Evolutionary conservation across 2,797 vertebrate genomes (phyloP), one percentile per base, ranked within the genome.

Genomic region (Alectoris magna): DNA sequence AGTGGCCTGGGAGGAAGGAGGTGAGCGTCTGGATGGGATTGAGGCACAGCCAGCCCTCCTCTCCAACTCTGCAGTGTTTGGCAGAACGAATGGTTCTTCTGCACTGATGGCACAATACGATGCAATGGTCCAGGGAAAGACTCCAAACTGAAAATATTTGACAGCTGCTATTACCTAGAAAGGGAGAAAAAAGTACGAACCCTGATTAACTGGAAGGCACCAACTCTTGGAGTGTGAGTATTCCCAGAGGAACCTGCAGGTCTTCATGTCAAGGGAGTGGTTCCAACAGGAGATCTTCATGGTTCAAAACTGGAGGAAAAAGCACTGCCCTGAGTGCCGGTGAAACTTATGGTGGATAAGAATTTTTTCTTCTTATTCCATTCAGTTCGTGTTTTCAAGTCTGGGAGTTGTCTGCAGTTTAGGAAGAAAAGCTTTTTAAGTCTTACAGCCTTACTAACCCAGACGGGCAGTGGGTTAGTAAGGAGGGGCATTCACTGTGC

Each of bases 81-180:
- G 98, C 88, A 98, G 95, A 44, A 98, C 97, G 12, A 98, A 98
- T 1, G 98, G 98, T 66, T 97, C 97, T 26, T 98, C 98, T 3
- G 97, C 97, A 6, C 91, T 97, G 94, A 98, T 97, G 87, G 98
- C 98, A 43, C 97, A 95, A 70, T 97, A 98, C 18, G 94, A 77
- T 31, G 98, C 98, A 41, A 98, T 98, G 46, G 98, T 97, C 98
- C 98, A 98, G 31, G 98, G 98, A 95, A 98, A 98, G 95, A 98
- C 98, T 62, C 98, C 98, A 91, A 98, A 98, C 97, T 98, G 97
- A 98, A 90, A 98, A 93, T 98, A 98, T 97, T 98, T 99, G 67
- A 98, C 96, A 92, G 98, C 97, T 85, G 98, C 98, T 10, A 97
- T 98, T 90, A 98, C 97, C 98, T 98, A 89, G 43, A 85, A 79